A percentile compares a stretch with the other conserved stretches of the same genome.
These are phyloP conservation scores for Dunckerocampus dactyliophorus DNA, from an alignment of 2,113 vertebrate genomes.

Conservation along the genomic window DNA sequence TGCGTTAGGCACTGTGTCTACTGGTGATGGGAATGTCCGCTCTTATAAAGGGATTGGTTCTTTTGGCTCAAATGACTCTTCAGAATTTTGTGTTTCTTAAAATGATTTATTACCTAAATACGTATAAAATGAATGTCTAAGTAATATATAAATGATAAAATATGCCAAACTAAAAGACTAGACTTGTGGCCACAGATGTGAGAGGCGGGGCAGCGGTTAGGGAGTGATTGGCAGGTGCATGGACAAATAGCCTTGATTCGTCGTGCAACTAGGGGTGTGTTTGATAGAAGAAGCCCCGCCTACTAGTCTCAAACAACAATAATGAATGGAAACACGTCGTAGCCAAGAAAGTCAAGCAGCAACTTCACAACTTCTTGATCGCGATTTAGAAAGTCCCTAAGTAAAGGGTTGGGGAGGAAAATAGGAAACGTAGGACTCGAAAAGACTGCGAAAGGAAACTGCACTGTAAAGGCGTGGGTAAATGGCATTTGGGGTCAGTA, in stretches of 20 bases:
- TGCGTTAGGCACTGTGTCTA: slow-evolving; percentile 9
- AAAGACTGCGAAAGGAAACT: slow-evolving; percentile 32
- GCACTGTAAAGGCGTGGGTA: slow-evolving; percentile 34
- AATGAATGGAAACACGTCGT: slow-evolving; percentile 73
- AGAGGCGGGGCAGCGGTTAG: not conserved
- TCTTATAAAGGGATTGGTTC: no score
- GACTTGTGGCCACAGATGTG: slow-evolving; percentile 46
- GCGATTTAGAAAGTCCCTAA: slow-evolving; percentile 30
- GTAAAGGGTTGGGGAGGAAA: slow-evolving; percentile 66
- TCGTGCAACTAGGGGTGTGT: slow-evolving; percentile 27
- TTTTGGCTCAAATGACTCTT: no score
- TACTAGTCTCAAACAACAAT: slow-evolving; percentile 62
- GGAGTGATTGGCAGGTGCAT: slow-evolving; percentile 28
- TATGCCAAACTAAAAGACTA: no score
- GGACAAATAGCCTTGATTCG: slow-evolving; percentile 19
- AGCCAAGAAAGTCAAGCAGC: slow-evolving; percentile 63
- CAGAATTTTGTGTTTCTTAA: no score
- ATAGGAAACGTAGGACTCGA: slow-evolving; percentile 38
- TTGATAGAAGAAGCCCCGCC: slow-evolving; percentile 28
- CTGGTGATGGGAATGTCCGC: not conserved
- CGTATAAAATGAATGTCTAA: no score
- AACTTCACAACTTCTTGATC: slow-evolving; percentile 35
- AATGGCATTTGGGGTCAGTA: slow-evolving; percentile 48
- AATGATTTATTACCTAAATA: no score
- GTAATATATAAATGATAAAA: no score